Percentiles rank a stretch among this genome's conserved stretches.
Conservation (phyloP, 2,797 vertebrate species). For the Lindbergichthys nudifrons region DNA sequence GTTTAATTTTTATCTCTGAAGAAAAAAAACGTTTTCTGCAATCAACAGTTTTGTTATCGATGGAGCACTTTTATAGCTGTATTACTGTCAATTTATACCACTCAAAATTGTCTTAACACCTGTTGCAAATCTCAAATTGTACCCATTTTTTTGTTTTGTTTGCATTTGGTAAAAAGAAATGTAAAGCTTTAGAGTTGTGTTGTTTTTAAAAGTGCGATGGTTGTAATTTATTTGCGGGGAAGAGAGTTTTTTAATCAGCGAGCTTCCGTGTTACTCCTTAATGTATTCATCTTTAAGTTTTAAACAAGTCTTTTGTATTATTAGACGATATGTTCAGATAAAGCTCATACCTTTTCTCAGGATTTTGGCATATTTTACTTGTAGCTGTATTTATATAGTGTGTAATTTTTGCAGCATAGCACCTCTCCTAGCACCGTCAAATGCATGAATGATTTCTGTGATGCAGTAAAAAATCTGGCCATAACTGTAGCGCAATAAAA, state of each 20-base stretch:
- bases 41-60: constrained; percentile 54
- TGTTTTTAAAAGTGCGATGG: constrained; percentile 73
- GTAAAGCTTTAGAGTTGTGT: constrained; percentile 73
- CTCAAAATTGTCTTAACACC: constrained; percentile 64
- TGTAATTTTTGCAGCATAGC: constrained; percentile 54
- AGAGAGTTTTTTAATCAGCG: constrained; percentile 51
- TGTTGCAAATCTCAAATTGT: constrained; percentile 64
- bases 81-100: constrained; percentile 66
- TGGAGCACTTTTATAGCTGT: constrained; percentile 73
- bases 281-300: constrained; percentile 52
- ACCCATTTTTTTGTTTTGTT: constrained; percentile 58
- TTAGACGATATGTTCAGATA: constrained; percentile 49
- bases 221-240: constrained; percentile 80
- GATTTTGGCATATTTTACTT: constrained; percentile 69
- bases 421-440: constrained; percentile 48
- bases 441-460: constrained; percentile 56
- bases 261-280: constrained; percentile 46
- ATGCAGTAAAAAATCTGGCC: constrained; percentile 59
- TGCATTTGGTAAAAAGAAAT: constrained; percentile 60
- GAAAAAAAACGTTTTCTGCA: constrained; percentile 32
- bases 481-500: constrained; percentile 73
- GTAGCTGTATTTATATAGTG: constrained; percentile 69
- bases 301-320: constrained; percentile 60
- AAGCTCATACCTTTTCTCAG: constrained; percentile 58
- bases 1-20: constrained; percentile 48